Conservation (phyloP, 1,140 invertebrate genomes). For the Ridgeia piscesae region DNA sequence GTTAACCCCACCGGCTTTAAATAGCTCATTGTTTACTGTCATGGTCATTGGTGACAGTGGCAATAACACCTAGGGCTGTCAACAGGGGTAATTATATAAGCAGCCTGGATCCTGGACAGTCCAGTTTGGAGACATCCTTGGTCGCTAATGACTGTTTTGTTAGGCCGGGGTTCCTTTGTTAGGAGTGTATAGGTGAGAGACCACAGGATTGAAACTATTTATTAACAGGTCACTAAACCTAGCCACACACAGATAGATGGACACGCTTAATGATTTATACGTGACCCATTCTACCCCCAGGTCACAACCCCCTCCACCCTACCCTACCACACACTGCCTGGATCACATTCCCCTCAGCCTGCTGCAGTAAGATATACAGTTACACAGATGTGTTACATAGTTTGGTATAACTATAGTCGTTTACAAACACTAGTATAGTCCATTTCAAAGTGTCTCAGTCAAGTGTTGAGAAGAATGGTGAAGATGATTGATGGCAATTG, state of each 20-base stretch:
- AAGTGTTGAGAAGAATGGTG: too few relatives aligned
- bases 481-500: too few relatives aligned
- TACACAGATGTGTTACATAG: background rate
- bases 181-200: background rate
- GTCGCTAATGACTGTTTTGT: background rate
- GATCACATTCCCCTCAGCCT: background rate
- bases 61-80: background rate
- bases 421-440: too few relatives aligned
- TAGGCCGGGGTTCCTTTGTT: background rate
- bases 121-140: background rate
- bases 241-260: background rate
- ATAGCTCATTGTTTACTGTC: background rate
- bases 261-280: background rate
- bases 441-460: too few relatives aligned
- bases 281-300: background rate
- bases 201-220: background rate
- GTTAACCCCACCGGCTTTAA: background rate
- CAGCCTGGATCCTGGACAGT: background rate
- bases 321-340: background rate
- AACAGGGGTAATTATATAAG: background rate
- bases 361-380: background rate
- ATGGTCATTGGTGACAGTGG: background rate
- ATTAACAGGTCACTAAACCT: background rate
- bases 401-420: background rate
- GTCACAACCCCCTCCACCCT: background rate